Percentiles rank a stretch among this genome's conserved stretches.
phyloP scores from a whole-genome alignment of 2,888 invertebrate species.

The Lottia gigantea region DNA sequence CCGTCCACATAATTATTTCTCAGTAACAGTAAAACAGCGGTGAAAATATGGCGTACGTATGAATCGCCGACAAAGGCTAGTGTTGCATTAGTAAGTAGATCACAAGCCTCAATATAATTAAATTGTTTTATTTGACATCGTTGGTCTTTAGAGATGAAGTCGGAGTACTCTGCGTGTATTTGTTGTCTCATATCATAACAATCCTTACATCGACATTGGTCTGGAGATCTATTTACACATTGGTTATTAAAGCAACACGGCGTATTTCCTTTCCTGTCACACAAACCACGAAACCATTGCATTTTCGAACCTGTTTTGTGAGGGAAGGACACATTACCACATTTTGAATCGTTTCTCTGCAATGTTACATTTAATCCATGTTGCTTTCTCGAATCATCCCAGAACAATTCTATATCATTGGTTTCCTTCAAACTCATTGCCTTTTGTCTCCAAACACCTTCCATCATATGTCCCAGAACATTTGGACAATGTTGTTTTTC shows the following conservation, averaged over 20 bases:
- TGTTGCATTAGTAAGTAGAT: not conserved
- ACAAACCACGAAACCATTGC: not conserved
- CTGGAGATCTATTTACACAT: not conserved
- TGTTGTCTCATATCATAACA: constrained; percentile 7
- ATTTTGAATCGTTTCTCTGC: not conserved
- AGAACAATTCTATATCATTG: not conserved
- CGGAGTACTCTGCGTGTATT: not conserved
- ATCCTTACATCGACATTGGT: not conserved
- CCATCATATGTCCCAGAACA: not conserved
- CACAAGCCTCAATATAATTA: not conserved
- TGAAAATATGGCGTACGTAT: not conserved
- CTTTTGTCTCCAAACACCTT: not conserved
- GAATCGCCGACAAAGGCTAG: not conserved
- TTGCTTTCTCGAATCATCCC: not conserved
- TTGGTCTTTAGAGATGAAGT: not conserved
- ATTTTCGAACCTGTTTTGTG: not conserved
- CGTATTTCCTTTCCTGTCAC: not conserved
- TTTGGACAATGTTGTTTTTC: not conserved
- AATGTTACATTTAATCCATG: not conserved
- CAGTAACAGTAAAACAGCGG: not conserved
- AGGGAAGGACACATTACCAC: not conserved
- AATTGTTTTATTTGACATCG: not conserved
- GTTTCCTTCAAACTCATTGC: not conserved
- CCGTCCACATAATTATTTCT: not conserved
- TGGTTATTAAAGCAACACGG: not conserved